These are phyloP conservation scores for Magallana ariakensis DNA, from an alignment of 1,140 invertebrate genomes.

Conservation along the genomic window DNA sequence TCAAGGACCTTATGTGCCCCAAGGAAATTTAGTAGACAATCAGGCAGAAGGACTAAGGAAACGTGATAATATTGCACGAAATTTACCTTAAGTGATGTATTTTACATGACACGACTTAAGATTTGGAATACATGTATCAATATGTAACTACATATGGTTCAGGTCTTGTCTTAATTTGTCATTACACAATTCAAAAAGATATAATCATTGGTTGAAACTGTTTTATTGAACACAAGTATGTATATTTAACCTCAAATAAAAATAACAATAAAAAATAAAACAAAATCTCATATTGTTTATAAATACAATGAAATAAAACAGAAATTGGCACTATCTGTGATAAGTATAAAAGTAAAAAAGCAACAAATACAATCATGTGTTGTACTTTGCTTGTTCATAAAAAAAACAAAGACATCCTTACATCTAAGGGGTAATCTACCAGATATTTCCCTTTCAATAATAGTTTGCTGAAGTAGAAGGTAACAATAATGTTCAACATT, in stretches of 20 bases:
- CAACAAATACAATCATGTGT: not conserved
- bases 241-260: conserved; percentile 13
- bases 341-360: not conserved
- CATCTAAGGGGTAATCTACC: not conserved
- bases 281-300: not conserved
- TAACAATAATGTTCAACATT: not conserved
- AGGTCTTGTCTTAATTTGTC: not conserved
- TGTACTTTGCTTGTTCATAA: not conserved
- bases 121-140: not conserved
- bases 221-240: not conserved
- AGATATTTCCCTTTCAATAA: not conserved
- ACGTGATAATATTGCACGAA: conserved; percentile 37
- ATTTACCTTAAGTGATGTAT: conserved; percentile 31
- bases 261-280: not conserved
- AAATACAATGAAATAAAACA: not conserved
- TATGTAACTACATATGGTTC: not conserved
- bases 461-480: not conserved
- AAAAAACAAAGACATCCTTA: not conserved
- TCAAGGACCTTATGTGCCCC: not conserved
- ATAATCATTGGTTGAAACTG: not conserved
- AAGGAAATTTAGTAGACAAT: conserved; percentile 37
- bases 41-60: conserved; percentile 40
- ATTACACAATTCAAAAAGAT: not conserved
- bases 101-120: not conserved
- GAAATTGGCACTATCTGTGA: conserved; percentile 17